Conservation (phyloP, 2,113 vertebrate species). For the Morone saxatilis region DNA sequence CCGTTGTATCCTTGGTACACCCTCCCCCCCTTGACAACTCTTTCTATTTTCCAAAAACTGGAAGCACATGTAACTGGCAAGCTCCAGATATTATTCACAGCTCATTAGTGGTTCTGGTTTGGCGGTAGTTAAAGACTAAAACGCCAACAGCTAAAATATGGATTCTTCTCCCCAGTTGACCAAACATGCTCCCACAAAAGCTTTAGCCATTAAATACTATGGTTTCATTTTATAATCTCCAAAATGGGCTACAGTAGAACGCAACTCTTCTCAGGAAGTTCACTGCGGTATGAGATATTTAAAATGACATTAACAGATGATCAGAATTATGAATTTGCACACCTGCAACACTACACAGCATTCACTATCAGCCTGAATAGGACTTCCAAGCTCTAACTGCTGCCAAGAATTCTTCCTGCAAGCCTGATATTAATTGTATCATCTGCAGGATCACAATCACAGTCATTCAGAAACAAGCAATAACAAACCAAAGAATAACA, state of each 20-base stretch:
- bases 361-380: neutral
- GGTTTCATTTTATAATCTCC: neutral
- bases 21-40: too few species aligned
- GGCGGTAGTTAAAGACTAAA: neutral
- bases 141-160: neutral
- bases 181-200: neutral
- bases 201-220: neutral
- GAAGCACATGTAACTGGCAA: neutral
- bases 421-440: slow-evolving; percentile 7
- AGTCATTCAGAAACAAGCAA: neutral
- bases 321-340: neutral
- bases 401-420: slow-evolving; percentile 3
- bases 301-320: neutral
- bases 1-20: too few species aligned
- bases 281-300: neutral
- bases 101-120: neutral
- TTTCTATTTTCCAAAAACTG: neutral
- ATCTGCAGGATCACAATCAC: neutral
- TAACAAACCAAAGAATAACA: neutral
- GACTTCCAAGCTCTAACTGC: neutral
- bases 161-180: neutral
- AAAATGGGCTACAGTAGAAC: neutral
- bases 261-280: neutral
- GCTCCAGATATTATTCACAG: neutral
- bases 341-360: neutral